Evolutionary conservation across 2,888 invertebrate species (phyloP), one percentile per base, ranked within the genome.

Genomic region (Lochmaea capreae): DNA sequence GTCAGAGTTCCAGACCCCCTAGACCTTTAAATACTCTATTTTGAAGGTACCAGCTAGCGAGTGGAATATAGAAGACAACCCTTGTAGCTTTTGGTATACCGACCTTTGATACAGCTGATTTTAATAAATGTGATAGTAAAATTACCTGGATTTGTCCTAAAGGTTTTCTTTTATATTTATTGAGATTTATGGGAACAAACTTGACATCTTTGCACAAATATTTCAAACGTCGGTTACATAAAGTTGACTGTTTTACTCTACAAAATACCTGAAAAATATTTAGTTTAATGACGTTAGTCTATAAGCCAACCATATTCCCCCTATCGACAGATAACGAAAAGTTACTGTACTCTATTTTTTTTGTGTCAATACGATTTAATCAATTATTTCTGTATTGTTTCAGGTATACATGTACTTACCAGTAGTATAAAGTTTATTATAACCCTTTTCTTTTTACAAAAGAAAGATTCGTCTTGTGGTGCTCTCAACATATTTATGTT

Each of bases 121-220:
- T 8, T 43, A 46, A 46, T 46, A 18, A 18, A 16, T 10, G 10
- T 54, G 6, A 14, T 14, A n/a, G 2, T 49, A 58, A 26, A 61
- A 14, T 18, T 63, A 63, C 62, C 39, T 63, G 14, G n/a, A 63
- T 63, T 63, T 63, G n/a, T 16, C 62, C 62, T 12, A 63, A 63
- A 42, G 42, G 18, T 9, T 42, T 63, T 63, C 12, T 42, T 42
- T 11, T 43, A n/a, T 18, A 16, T 63, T 43, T 63, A 11, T 39
- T 42, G 1, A 63, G 43, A 1, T 63, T 18, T 18, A 63, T 63
- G 11, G 43, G 18, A 43, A 63, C 42, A 63, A 63, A 63, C 9
- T 59, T 59, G 8, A 59, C 26, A 14, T 59, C 59, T 16, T 54
- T 16, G 54, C 18, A 54, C 18, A 54, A 54, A 54, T 54, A 54